Evolutionary conservation across 1,140 invertebrate species (phyloP).

Genomic region (Tachypleus tridentatus): DNA sequence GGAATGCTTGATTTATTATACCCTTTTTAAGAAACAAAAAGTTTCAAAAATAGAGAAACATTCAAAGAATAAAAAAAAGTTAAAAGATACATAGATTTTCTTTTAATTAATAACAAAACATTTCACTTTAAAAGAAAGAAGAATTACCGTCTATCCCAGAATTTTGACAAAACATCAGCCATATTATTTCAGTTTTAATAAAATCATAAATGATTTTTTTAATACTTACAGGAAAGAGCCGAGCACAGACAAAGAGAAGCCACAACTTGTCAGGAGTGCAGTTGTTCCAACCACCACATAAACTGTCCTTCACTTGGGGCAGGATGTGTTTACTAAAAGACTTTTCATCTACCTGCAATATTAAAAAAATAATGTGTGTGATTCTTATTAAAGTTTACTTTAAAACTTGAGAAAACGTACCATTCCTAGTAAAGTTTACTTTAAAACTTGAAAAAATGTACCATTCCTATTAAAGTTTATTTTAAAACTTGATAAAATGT

Average conservation of each 20-base stretch:
- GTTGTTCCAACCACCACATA: slow-evolving; percentile 13
- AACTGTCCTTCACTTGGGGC: slow-evolving; percentile 44
- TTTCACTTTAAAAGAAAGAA: too few relatives aligned
- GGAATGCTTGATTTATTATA: slow-evolving; percentile 36
- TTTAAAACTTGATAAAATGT: too few relatives aligned
- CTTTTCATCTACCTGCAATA: slow-evolving; percentile 36
- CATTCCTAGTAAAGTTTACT: too few relatives aligned
- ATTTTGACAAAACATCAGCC: too few relatives aligned
- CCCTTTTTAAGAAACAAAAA: slow-evolving; percentile 13
- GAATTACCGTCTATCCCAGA: too few relatives aligned
- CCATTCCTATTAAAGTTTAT: too few relatives aligned
- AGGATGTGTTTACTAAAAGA: slow-evolving; percentile 42
- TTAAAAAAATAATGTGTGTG: slow-evolving; percentile 1
- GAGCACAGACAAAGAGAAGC: slow-evolving; percentile 35
- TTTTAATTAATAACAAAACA: too few relatives aligned
- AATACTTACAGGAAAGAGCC: slow-evolving; percentile 35
- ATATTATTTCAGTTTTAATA: too few relatives aligned
- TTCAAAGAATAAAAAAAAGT: too few relatives aligned
- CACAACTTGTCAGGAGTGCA: slow-evolving; percentile 25
- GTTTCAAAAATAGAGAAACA: background rate
- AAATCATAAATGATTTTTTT: background rate
- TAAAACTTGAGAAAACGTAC: too few relatives aligned
- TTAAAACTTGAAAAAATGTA: too few relatives aligned
- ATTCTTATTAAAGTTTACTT: background rate
- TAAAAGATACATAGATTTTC: too few relatives aligned